A percentile compares a stretch with the other conserved stretches of the same genome.
These are phyloP conservation scores for Triplophysa dalaica DNA, from an alignment of 2,113 vertebrate genomes.

Conservation along the genomic window DNA sequence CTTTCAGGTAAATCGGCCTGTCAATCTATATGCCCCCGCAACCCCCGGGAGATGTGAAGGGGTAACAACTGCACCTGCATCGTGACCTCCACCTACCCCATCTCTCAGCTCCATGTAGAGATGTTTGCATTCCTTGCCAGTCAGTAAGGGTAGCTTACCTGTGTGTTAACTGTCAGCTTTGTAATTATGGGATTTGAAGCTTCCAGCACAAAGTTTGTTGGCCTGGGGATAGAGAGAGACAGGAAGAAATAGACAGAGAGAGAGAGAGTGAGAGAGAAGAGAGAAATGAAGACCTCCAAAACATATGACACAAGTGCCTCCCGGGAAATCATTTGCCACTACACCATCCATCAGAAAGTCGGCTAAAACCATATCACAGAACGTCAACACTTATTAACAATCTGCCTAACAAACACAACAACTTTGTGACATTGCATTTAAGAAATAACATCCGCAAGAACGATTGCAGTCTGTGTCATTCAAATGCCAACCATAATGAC, in stretches of 20 bases:
- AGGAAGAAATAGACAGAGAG: constrained; percentile 24
- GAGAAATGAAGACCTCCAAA: constrained; percentile 5
- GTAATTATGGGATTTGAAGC: constrained; percentile 80
- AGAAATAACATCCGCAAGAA: not conserved
- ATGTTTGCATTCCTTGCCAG: constrained; percentile 79
- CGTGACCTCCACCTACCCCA: constrained; percentile 5
- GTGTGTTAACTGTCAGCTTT: constrained; percentile 71
- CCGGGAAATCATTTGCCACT: constrained; percentile 44
- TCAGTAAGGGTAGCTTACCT: constrained; percentile 71
- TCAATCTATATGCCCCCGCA: constrained; percentile 1
- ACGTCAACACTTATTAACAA: not conserved
- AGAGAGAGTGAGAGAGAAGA: constrained; percentile 31
- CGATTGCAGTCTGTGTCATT: too few species aligned
- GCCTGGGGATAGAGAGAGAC: constrained; percentile 44
- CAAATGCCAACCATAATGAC: not conserved
- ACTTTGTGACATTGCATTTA: not conserved
- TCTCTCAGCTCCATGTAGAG: constrained; percentile 64
- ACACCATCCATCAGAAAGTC: constrained; percentile 9
- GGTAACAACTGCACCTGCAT: constrained; percentile 34
- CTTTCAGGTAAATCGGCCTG: not conserved
- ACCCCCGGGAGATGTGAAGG: constrained; percentile 13
- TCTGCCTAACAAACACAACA: not conserved
- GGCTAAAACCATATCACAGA: constrained; percentile 15
- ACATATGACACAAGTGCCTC: constrained; percentile 43
- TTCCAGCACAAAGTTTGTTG: constrained; percentile 64